Evolutionary conservation across 2,113 vertebrate species (phyloP), one percentile per base, ranked within the genome.

Genomic region (Thamnophis sirtalis): DNA sequence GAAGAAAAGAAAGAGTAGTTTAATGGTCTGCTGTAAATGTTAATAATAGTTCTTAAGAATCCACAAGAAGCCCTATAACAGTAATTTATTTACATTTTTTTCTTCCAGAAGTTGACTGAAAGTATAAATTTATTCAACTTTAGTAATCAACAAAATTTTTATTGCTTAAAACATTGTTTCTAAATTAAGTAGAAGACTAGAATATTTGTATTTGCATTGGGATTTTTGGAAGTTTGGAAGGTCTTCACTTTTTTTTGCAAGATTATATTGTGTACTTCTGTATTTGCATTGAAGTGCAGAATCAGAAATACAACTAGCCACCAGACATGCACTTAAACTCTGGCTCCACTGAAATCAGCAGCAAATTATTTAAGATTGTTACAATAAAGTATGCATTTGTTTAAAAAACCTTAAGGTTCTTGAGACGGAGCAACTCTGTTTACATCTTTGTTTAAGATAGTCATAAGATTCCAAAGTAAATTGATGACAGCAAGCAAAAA

Each of bases 271-370:
- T 87, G 50, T 24, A 89, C 7, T 58, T 84, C 28, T 89, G 7
- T 43, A 24, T 92, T 89, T 89, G 87, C 63, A 84, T 50, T 88
- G 80, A 88, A n/a, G 19, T 53, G n/a, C 11, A 84, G 19, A 88
- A 28, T 68, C 38, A 92, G 50, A 49, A 88, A 5, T 88, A 26
- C 50, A 92, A 87, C 86, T 88, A 92, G 86, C 51, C 33, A 84
- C 9, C 24, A 88, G 24, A 87, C 55, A 91, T n/a, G 48, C 90
- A 91, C 55, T 91, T 84, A 92, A 92, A 88, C 49, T 92, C 51
- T 84, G 51, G 63, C 63, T 92, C 86, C 86, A 55, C 60, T 84
- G 86, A 88, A 88, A 48, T 80, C 50, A 49, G 63, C 91, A 84
- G 51, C 63, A 88, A 92, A 73, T 51, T 84, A 15, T 19, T 68